A percentile compares a stretch with the other conserved stretches of the same genome.
Conservation (phyloP, 2,797 vertebrate genomes). For the Aselliscus stoliczkanus region DNA sequence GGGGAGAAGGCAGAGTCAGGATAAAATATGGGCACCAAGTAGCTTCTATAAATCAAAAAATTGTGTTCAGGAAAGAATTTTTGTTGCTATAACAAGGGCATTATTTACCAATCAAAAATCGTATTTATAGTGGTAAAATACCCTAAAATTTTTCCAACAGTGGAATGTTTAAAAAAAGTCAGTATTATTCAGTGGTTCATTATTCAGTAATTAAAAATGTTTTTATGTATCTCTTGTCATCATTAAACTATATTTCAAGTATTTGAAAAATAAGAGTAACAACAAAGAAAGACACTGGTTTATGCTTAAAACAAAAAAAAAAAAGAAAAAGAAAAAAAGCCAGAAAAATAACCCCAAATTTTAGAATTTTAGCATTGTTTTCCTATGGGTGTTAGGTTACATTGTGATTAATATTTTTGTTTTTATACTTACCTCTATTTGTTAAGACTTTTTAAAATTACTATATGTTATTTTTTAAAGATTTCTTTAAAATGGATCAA, state of each 20-base stretch:
- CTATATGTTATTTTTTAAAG: not conserved
- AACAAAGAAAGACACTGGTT: not conserved
- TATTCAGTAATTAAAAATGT: not conserved
- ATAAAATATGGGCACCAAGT: not conserved
- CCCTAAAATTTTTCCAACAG: not conserved
- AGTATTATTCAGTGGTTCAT: not conserved
- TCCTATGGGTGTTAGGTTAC: not conserved
- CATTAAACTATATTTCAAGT: not conserved
- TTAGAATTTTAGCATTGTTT: not conserved
- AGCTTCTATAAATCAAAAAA: not conserved
- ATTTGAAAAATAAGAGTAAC: not conserved
- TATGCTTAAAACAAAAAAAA: not conserved
- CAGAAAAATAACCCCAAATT: not conserved
- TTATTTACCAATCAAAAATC: not conserved
- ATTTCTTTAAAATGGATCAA: not conserved
- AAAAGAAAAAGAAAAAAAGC: no score
- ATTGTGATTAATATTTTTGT: not conserved
- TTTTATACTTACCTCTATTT: not conserved
- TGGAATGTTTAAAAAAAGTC: not conserved
- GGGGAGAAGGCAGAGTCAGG: not conserved
- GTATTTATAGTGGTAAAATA: not conserved
- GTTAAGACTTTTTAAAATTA: not conserved
- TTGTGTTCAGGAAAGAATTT: not conserved
- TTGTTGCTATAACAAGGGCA: not conserved
- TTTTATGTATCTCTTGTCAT: not conserved